These are phyloP conservation scores for Ageneiosus marmoratus DNA, from an alignment of 2,113 vertebrate species.

Conservation along the genomic window DNA sequence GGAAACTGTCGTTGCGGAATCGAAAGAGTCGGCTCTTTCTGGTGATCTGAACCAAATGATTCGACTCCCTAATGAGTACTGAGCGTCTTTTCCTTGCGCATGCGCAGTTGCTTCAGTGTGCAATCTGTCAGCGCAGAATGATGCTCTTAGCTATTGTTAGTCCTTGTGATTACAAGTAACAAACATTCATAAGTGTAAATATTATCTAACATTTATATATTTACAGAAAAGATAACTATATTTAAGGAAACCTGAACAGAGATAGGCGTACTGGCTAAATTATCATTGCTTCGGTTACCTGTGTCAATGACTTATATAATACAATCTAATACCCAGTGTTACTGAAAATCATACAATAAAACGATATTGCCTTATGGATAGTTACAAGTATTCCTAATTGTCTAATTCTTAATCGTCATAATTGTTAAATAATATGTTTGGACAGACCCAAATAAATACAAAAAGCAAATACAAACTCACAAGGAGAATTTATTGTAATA, in stretches of 20 bases:
- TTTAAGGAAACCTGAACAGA: neutral
- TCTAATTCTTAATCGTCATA: neutral
- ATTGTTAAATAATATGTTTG: neutral
- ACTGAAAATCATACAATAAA: neutral
- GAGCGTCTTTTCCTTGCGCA: neutral
- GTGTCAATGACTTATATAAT: neutral
- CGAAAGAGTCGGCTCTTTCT: neutral
- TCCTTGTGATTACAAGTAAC: neutral
- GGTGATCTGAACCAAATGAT: neutral
- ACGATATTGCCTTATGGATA: neutral
- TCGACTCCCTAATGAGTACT: neutral
- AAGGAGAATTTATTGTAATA: constrained; percentile 62
- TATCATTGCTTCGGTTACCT: neutral
- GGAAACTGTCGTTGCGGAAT: neutral
- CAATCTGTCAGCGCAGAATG: neutral
- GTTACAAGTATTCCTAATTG: neutral
- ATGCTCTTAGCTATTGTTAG: neutral
- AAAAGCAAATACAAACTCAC: constrained; percentile 22
- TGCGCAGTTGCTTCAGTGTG: neutral
- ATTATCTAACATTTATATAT: neutral
- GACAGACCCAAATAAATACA: neutral
- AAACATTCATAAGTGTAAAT: neutral
- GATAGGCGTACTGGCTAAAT: neutral
- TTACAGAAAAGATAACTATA: neutral
- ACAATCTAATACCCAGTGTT: neutral